These are phyloP conservation scores for Pseudopodoces humilis DNA, from an alignment of 2,113 vertebrate genomes.

Conservation along the genomic window DNA sequence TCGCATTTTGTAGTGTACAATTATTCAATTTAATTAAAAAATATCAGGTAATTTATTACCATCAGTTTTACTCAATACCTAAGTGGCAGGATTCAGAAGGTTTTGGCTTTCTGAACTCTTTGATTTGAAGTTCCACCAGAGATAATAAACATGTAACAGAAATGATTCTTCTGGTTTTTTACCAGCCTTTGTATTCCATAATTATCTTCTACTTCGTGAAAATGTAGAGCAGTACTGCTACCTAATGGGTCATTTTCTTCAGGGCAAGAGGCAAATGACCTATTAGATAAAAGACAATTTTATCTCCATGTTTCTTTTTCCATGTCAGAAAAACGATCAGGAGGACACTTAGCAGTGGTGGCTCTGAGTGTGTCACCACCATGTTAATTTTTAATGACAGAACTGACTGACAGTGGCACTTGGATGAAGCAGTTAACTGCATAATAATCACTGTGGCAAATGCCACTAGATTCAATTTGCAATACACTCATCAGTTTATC, in stretches of 20 bases:
- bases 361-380: background rate
- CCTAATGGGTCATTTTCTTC: background rate
- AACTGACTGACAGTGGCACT: background rate
- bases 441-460: background rate
- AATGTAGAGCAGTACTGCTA: background rate
- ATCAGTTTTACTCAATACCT: background rate
- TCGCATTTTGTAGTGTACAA: background rate
- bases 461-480: background rate
- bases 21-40: background rate
- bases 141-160: background rate
- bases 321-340: background rate
- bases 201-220: background rate
- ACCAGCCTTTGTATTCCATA: background rate
- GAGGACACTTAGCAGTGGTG: background rate
- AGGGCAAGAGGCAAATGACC: background rate
- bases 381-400: accelerated
- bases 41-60: background rate
- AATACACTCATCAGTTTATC: background rate
- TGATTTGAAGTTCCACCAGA: background rate
- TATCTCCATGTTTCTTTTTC: background rate
- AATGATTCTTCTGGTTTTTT: background rate
- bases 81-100: background rate
- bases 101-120: background rate
- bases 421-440: background rate
- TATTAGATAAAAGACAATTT: background rate